phyloP scores from a whole-genome alignment of 2,888 invertebrate genomes.

The Xanthorhoe spadicearia region DNA sequence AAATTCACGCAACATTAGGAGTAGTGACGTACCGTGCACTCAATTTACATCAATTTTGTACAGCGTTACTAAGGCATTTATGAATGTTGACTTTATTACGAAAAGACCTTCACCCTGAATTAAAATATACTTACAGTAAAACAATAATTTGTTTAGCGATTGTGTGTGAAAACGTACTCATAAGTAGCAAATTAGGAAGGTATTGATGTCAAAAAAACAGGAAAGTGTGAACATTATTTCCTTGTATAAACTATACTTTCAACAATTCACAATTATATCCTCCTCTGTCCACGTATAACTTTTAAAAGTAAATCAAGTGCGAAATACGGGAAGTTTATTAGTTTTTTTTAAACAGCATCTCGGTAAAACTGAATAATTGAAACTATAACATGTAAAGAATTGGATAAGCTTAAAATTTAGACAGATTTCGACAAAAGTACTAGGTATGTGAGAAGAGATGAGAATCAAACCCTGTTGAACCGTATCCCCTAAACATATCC shows the following conservation, averaged over 20 bases:
- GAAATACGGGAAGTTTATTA: too few species aligned
- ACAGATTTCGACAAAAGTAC: too few species aligned
- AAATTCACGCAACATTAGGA: slow-evolving; percentile 4
- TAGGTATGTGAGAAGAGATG: neutral
- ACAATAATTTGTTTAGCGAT: neutral
- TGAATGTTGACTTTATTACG: slow-evolving; percentile 44
- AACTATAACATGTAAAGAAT: too few species aligned
- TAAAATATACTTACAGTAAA: slow-evolving; percentile 10
- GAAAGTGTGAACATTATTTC: slow-evolving; percentile 25
- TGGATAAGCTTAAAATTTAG: too few species aligned
- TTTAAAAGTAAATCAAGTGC: too few species aligned
- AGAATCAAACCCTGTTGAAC: slow-evolving; percentile 8
- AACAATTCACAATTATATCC: too few species aligned
- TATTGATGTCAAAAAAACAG: slow-evolving; percentile 40
- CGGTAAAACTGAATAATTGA: too few species aligned
- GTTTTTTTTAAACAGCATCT: too few species aligned
- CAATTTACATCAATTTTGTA: slow-evolving; percentile 40
- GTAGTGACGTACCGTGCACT: slow-evolving; percentile 16
- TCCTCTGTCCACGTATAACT: too few species aligned
- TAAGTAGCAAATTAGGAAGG: neutral
- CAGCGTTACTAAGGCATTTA: slow-evolving; percentile 45
- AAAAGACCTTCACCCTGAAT: slow-evolving; percentile 47
- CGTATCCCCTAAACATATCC: slow-evolving; percentile 55
- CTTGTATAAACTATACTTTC: neutral
- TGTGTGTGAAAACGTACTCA: neutral